Evolutionary conservation across 2,888 invertebrate species (phyloP), one percentile per base, ranked within the genome.

Genomic region (Lycaena phlaeas): DNA sequence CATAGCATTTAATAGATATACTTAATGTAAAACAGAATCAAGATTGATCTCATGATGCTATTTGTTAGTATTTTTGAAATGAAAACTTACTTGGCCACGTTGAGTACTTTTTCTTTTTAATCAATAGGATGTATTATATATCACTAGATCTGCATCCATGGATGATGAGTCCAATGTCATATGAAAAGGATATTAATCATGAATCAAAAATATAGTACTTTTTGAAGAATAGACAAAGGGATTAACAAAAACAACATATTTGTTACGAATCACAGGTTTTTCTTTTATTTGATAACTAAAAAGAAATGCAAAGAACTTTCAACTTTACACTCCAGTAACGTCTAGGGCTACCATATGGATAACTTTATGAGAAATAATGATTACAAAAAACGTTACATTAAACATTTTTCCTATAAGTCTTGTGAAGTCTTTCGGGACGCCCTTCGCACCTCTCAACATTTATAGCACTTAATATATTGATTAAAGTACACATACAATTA

Each of bases 351-450:
- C 71, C 66, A 64, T 76, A 71, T 64, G 67, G 75, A 77, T 76
- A 78, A 73, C 68, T 72, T 70, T 68, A 62, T 64, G 68, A 70
- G 69, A 73, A 79, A 77, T 63, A 77, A 73, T 75, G 77, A 78
- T 79, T 82, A 82, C 78, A 82, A 82, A 81, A 77, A 79, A 76
- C 69, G 69, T 81, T 82, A 82, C 75, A 72, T 72, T 78, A 77
- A 76, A 77, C 74, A 78, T 78, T 78, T n/a, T 34, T 76, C 68
- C 77, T 82, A 79, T 82, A 82, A 84, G 84, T 84, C 82, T 84
- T 82, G 70, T 81, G 70, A 59, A 71, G 76, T 82, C 74, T 77
- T 70, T 76, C 67, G 62, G 61, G 60, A 67, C 75, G 73, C 71
- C 77, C 74, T 46, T 30, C 49, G 59, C 67, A 68, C 68, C 53